Evolutionary conservation across 2,113 vertebrate genomes (phyloP), one percentile per base, ranked within the genome.

Genomic region (Synodontis membranacea): DNA sequence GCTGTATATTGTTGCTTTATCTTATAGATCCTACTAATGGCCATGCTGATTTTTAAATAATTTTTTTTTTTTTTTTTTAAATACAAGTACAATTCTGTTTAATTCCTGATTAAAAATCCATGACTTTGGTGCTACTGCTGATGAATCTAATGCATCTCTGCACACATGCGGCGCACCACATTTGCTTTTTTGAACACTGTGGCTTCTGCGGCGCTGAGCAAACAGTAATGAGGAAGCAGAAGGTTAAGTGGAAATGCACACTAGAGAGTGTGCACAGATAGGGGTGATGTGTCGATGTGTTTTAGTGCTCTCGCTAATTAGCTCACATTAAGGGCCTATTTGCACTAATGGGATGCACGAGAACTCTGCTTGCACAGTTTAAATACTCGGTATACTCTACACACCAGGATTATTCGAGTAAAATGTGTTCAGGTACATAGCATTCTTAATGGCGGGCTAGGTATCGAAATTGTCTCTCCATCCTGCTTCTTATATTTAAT

Each of bases 321-420:
- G 37, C 70, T 79, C 85, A 76, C 64, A 86, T 84, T 89, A 89
- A 70, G 78, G 68, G 34, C 39, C 52, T 25, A 37, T 82, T 70
- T 83, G 62, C 52, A 68, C 46, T 83, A 68, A 83, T 83, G 62
- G 62, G 31, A 68, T 83, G 62, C 81, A 68, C 62, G 37, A 68
- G 42, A 48, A 83, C 81, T 25, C 4, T 0, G 25, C 42, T 82
- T 82, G 10, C 2, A 0, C 80, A 17, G 80, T 48, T 17, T 46
- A 64, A 42, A 62, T 19, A 31, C 48, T 48, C 42, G 46, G 39
- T 62, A 28, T 58, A 17, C 80, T 82, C 25, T 62, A 12, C 37
- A 79, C 48, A 37, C 76, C 76, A 23, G 48, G 50, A 50, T 12
- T 37, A 23, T 54, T 5, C 0, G 2, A 54, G 76, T 52, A 37